phyloP scores from a whole-genome alignment of 2,797 vertebrate species.

The Tympanoctomys barrerae region DNA sequence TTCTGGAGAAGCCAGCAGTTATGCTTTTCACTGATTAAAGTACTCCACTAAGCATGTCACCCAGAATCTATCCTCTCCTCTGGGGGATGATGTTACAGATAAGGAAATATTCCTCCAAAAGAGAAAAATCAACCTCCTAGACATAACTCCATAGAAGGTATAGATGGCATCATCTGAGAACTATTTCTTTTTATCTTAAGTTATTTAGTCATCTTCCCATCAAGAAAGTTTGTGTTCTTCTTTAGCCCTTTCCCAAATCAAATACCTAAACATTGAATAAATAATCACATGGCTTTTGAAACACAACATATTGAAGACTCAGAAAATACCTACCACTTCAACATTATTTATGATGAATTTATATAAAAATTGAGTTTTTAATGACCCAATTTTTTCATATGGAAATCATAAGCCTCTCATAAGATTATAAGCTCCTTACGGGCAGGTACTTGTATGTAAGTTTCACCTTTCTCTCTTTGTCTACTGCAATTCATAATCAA shows the following conservation, averaged over 20 bases:
- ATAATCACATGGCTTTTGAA: background rate
- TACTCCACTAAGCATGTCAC: background rate
- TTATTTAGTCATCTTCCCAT: background rate
- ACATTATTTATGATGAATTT: background rate
- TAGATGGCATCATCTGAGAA: background rate
- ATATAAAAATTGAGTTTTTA: background rate
- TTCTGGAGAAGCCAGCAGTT: background rate
- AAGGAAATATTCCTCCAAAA: background rate
- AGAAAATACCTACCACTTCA: background rate
- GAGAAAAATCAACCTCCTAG: background rate
- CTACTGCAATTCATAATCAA: background rate
- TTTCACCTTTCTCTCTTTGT: background rate
- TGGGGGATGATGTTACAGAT: background rate
- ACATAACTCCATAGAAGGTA: background rate
- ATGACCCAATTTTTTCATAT: background rate
- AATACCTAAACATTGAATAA: background rate
- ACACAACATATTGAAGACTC: background rate
- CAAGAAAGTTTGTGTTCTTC: background rate
- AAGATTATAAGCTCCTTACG: background rate
- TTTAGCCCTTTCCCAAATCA: background rate
- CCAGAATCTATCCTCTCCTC: background rate
- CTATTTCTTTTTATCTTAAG: background rate
- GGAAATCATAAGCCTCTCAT: background rate
- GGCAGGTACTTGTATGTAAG: background rate
- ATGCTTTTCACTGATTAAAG: background rate